Percentiles rank a stretch among this genome's conserved stretches.
Conservation (phyloP, 92 coral and sea anemone genomes). For the Micromussa lordhowensis region DNA sequence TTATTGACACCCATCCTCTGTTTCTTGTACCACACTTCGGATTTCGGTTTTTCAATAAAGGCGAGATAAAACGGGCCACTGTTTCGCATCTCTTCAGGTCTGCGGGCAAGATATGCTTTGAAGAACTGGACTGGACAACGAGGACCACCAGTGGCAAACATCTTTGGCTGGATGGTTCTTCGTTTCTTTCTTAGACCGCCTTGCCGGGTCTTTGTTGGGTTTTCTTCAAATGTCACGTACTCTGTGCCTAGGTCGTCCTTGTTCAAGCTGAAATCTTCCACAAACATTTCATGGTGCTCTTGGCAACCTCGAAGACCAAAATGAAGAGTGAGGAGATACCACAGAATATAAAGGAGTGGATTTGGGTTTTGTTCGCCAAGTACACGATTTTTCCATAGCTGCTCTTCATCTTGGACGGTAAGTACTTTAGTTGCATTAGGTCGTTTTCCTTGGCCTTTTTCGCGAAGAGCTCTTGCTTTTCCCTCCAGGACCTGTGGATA, state of each 20-base stretch:
- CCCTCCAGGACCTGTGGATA: not conserved
- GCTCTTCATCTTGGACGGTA: conserved; percentile 27
- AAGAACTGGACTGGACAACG: conserved; percentile 1
- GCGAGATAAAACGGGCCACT: conserved; percentile 6
- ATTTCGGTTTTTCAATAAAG: no score
- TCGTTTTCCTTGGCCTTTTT: no score
- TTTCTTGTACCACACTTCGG: no score
- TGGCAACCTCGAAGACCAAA: not conserved
- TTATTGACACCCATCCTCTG: no score
- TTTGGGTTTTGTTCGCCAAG: conserved; percentile 16
- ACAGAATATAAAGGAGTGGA: conserved; percentile 14
- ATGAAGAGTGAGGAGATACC: conserved; percentile 5
- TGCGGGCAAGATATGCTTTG: not conserved
- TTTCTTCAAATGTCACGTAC: not conserved
- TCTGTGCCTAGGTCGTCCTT: not conserved
- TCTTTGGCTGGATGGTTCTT: not conserved
- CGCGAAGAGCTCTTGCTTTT: not conserved
- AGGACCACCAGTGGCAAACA: conserved; percentile 18
- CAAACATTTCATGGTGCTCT: conserved; percentile 5
- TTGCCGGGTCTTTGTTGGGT: not conserved
- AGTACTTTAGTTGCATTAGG: not conserved
- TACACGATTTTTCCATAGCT: conserved; percentile 24
- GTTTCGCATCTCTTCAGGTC: conserved; percentile 19
- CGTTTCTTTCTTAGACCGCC: not conserved
- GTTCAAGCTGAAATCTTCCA: not conserved